These are phyloP conservation scores for Chrysolina haemoptera DNA, from an alignment of 2,888 invertebrate genomes.

Conservation along the genomic window DNA sequence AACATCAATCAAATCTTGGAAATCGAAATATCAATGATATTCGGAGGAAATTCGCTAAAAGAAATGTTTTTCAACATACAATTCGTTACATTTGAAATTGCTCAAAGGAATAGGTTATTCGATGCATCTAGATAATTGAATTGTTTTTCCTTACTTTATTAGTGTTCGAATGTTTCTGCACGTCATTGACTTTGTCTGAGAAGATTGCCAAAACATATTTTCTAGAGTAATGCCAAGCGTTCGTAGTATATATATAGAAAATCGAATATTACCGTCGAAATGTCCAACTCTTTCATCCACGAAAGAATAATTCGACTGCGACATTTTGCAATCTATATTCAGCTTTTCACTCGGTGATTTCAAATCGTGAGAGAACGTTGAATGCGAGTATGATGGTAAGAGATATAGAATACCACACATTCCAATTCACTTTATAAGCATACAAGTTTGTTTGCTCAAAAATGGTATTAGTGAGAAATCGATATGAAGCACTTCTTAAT, in stretches of 20 bases:
- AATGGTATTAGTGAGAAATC: too few species aligned
- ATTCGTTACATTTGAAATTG: not conserved
- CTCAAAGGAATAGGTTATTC: not conserved
- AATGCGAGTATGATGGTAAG: too few species aligned
- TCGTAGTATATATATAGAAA: not conserved
- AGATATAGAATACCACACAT: too few species aligned
- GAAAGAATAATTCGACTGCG: not conserved
- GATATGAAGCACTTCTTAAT: too few species aligned
- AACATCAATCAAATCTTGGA: too few species aligned
- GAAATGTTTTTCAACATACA: not conserved
- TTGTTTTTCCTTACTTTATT: slow-evolving; percentile 6
- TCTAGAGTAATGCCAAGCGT: not conserved
- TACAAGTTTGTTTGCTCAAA: too few species aligned
- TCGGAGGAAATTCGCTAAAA: not conserved
- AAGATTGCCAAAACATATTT: not conserved
- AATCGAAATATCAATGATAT: not conserved
- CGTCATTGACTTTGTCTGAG: not conserved
- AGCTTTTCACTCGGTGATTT: too few species aligned
- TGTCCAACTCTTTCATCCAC: not conserved
- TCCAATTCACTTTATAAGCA: too few species aligned
- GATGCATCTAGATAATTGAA: slow-evolving; percentile 11
- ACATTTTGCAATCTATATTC: not conserved
- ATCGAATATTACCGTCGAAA: not conserved
- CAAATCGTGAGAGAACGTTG: too few species aligned
- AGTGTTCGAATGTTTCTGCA: not conserved